Evolutionary conservation across 2,113 vertebrate genomes (phyloP).

Genomic region (Gulo gulo): DNA sequence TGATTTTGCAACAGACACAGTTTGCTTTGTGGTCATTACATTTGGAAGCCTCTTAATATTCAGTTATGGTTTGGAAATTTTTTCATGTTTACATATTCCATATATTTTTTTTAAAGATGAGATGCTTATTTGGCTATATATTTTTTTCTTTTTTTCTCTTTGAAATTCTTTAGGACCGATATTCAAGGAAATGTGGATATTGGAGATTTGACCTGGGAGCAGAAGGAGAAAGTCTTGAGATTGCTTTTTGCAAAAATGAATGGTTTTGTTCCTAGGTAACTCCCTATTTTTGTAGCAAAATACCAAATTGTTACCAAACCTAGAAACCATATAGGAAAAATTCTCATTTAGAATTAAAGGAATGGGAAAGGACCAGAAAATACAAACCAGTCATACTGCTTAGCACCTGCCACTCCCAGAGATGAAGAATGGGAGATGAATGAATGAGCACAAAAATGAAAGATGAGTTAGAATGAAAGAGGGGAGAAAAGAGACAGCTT

Average conservation of each 20-base stretch:
- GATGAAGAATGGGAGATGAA: slow-evolving; percentile 1
- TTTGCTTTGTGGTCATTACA: slow-evolving; percentile 9
- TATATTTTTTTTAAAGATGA: slow-evolving; percentile 7
- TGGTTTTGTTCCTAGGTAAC: slow-evolving; percentile 82
- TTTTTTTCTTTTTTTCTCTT: slow-evolving; percentile 19
- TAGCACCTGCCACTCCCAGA: background rate
- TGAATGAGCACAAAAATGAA: slow-evolving; percentile 59
- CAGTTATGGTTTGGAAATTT: background rate
- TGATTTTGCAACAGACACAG: background rate
- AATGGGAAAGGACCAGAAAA: background rate
- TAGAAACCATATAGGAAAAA: slow-evolving; percentile 20
- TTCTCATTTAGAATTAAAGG: background rate
- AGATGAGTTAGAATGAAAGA: slow-evolving; percentile 66
- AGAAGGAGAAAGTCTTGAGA: slow-evolving; percentile 90
- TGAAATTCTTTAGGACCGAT: slow-evolving; percentile 79
- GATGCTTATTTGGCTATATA: slow-evolving; percentile 42
- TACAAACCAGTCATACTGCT: background rate
- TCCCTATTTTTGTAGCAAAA: slow-evolving; percentile 52
- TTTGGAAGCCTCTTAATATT: background rate
- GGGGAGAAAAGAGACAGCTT: slow-evolving; percentile 23
- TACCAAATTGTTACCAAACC: slow-evolving; percentile 20
- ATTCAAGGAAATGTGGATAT: slow-evolving; percentile 84
- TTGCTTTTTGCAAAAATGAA: slow-evolving; percentile 95
- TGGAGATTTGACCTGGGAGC: slow-evolving; percentile 91
- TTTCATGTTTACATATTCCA: background rate